These are phyloP conservation scores for Holothuria leucospilota DNA, from an alignment of 53 echinoderm and acorn worm species.

Conservation along the genomic window DNA sequence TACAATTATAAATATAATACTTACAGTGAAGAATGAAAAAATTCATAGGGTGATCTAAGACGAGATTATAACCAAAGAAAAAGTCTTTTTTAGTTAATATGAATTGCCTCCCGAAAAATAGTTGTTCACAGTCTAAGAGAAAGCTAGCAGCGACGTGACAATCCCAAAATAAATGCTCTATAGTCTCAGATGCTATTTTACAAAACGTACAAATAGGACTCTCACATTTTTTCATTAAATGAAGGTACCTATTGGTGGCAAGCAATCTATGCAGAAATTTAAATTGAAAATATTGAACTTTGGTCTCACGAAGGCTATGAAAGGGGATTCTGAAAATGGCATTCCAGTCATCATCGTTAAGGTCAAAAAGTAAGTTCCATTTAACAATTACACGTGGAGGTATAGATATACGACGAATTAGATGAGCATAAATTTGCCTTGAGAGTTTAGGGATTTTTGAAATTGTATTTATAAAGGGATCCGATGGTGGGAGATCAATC, in stretches of 20 bases:
- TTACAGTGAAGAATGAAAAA: too few relatives aligned
- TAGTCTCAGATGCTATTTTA: not conserved
- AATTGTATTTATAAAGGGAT: too few relatives aligned
- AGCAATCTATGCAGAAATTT: too few relatives aligned
- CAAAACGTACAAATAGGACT: not conserved
- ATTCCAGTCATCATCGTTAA: not conserved
- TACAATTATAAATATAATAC: too few relatives aligned
- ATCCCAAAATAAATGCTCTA: not conserved
- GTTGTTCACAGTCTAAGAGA: too few relatives aligned
- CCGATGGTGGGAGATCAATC: too few relatives aligned
- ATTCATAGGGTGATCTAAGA: too few relatives aligned
- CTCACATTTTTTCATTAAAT: not conserved
- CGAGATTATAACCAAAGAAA: too few relatives aligned
- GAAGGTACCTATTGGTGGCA: not conserved
- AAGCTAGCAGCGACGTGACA: too few relatives aligned
- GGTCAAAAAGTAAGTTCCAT: not conserved
- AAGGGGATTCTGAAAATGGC: conserved; percentile 9
- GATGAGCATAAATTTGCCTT: not conserved
- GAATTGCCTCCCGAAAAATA: too few relatives aligned
- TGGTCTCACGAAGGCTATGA: not conserved
- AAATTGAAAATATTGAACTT: too few relatives aligned
- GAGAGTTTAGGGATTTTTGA: not conserved
- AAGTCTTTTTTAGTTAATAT: too few relatives aligned
- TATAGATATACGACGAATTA: not conserved
- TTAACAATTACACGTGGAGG: not conserved